Conservation (phyloP, 2,113 vertebrate genomes). For the Microcebus ravelobensis region DNA sequence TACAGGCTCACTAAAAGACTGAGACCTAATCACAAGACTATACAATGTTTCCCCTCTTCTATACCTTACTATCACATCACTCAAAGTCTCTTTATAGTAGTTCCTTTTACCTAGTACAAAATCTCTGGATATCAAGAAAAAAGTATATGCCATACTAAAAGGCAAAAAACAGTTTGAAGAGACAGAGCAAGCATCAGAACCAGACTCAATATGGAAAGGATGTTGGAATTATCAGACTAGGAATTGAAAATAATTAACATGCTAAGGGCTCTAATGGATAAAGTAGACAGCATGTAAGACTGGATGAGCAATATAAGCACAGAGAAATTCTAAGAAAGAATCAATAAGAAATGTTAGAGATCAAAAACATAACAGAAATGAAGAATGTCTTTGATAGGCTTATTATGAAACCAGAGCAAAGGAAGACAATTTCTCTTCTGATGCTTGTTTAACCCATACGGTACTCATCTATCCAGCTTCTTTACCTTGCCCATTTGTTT, state of each 20-base stretch:
- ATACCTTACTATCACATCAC: not conserved
- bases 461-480: no score
- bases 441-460: no score
- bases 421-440: no score
- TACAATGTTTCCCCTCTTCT: not conserved
- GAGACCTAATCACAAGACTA: not conserved
- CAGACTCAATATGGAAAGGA: not conserved
- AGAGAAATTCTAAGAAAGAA: not conserved
- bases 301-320: not conserved
- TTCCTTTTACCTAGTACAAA: not conserved
- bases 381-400: not conserved
- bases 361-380: not conserved
- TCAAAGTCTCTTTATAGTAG: not conserved
- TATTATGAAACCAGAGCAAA: no score
- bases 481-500: no score
- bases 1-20: not conserved
- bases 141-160: not conserved
- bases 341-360: not conserved
- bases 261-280: not conserved
- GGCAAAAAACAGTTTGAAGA: not conserved
- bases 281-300: not conserved
- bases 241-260: not conserved
- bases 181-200: not conserved
- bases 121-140: not conserved
- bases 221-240: not conserved